These are phyloP conservation scores for Tinamus major DNA, from an alignment of 2,797 vertebrate species.

Conservation along the genomic window DNA sequence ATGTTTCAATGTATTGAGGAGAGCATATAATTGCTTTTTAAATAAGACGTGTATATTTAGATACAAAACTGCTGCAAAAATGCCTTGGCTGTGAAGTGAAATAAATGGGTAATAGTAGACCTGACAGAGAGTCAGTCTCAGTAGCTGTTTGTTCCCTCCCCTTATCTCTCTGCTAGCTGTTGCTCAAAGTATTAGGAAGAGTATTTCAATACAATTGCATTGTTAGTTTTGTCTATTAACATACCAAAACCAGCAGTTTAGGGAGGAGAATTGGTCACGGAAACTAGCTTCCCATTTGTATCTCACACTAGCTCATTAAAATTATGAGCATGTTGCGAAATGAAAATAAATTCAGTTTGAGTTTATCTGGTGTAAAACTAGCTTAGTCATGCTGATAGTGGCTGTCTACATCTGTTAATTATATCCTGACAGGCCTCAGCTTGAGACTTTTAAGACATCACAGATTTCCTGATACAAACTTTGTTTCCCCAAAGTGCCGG, in stretches of 20 bases:
- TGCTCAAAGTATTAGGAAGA: background rate
- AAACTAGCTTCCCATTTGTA: background rate
- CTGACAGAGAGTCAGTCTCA: background rate
- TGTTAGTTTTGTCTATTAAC: background rate
- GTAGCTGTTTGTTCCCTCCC: background rate
- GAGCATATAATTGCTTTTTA: background rate
- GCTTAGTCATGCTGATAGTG: constrained; percentile 60
- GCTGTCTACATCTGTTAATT: constrained; percentile 60
- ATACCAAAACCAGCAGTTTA: background rate
- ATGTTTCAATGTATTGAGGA: background rate
- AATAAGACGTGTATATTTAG: background rate
- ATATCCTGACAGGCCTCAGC: constrained; percentile 46
- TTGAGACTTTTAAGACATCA: constrained; percentile 26
- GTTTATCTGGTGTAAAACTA: constrained; percentile 46
- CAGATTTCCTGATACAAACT: background rate
- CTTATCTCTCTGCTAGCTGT: background rate
- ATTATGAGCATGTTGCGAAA: constrained; percentile 42
- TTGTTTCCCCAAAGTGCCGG: background rate
- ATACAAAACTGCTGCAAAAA: background rate
- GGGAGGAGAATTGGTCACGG: background rate
- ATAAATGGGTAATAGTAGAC: background rate
- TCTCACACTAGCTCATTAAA: constrained; percentile 43
- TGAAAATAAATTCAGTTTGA: constrained; percentile 34
- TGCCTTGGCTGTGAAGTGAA: background rate
- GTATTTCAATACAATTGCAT: background rate